phyloP scores from a whole-genome alignment of 2,797 vertebrate species.

The Pyrocephalus nanus region DNA sequence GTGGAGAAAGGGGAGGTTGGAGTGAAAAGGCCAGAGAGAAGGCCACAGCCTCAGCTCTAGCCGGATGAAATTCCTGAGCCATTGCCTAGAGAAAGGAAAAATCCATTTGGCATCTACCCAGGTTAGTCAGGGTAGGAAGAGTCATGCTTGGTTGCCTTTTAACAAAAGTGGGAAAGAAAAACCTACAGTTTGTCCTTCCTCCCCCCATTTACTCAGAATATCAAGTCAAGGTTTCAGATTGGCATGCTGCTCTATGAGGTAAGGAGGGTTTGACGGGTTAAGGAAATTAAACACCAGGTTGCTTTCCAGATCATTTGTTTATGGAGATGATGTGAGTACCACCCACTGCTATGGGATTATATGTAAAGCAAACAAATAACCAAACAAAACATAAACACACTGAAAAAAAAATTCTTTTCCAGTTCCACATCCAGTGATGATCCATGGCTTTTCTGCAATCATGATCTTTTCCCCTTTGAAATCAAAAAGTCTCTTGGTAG shows the following conservation, averaged over 20 bases:
- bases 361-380: slow-evolving; percentile 39
- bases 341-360: background rate
- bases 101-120: slow-evolving; percentile 47
- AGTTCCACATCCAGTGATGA: background rate
- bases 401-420: background rate
- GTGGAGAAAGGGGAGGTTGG: background rate
- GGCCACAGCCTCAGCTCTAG: slow-evolving; percentile 5
- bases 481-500: background rate
- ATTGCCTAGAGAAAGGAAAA: slow-evolving; percentile 60
- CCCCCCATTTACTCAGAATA: slow-evolving; percentile 41
- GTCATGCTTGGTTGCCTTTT: slow-evolving; percentile 58
- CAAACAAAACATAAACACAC: background rate
- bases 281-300: slow-evolving; percentile 31
- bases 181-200: slow-evolving; percentile 3
- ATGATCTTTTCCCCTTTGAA: background rate
- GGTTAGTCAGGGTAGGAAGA: slow-evolving; percentile 49
- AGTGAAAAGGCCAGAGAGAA: slow-evolving; percentile 61
- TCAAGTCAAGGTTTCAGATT: slow-evolving; percentile 28
- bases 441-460: background rate
- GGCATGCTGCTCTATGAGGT: slow-evolving; percentile 14
- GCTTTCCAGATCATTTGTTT: slow-evolving; percentile 54
- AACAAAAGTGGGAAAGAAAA: slow-evolving; percentile 64
- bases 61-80: slow-evolving; percentile 52
- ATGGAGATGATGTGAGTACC: slow-evolving; percentile 27
- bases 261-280: slow-evolving; percentile 10